Conservation (phyloP, 2,797 vertebrate species). For the Parauchenoglanis ngamensis region DNA sequence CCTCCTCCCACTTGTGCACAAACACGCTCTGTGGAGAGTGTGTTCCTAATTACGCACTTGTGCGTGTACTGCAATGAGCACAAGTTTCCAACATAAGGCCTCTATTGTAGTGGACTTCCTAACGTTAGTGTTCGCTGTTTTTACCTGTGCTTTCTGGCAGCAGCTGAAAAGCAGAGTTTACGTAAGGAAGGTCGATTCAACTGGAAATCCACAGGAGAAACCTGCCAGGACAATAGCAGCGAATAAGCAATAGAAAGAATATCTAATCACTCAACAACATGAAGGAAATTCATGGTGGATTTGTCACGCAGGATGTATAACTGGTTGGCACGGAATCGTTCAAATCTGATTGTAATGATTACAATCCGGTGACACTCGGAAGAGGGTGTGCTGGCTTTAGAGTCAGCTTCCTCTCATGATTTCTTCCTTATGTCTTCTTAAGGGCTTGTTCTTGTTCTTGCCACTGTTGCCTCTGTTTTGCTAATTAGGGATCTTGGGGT, state of each 20-base stretch:
- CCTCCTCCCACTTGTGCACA: constrained; percentile 41
- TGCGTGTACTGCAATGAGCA: not conserved
- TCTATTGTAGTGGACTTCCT: constrained; percentile 8
- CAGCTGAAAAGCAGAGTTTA: not conserved
- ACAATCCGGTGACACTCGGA: not conserved
- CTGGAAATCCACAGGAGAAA: not conserved
- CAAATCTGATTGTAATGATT: not conserved
- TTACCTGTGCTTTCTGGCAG: constrained; percentile 13
- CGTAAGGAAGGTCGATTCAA: not conserved
- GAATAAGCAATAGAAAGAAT: not conserved
- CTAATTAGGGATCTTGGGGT: not conserved
- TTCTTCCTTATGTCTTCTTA: not conserved
- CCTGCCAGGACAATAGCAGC: not conserved
- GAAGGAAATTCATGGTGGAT: not conserved
- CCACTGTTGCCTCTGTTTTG: not conserved
- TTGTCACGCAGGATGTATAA: constrained; percentile 19
- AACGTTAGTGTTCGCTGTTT: not conserved
- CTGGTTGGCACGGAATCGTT: not conserved
- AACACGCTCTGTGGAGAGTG: constrained; percentile 33
- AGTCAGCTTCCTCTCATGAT: not conserved
- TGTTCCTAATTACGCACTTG: constrained; percentile 43
- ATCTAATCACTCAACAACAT: not conserved
- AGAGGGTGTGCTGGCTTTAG: not conserved
- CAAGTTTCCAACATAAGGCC: constrained; percentile 15
- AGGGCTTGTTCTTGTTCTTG: not conserved